Evolutionary conservation across 1,140 invertebrate genomes (phyloP).

Genomic region (Mamestra configurata): DNA sequence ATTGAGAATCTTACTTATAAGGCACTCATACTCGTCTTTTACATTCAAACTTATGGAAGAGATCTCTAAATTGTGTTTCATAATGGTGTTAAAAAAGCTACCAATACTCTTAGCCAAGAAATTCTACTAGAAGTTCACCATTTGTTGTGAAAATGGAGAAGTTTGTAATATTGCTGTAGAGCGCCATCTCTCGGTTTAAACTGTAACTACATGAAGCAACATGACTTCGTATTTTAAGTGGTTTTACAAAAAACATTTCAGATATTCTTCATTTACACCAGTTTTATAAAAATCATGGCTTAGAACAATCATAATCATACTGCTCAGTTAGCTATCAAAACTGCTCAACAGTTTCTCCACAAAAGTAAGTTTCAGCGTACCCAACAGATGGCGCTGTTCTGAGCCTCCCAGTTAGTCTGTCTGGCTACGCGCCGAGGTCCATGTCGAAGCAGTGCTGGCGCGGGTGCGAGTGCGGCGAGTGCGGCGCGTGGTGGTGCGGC

Average conservation of each 20-base stretch:
- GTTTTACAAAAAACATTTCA: too few species aligned
- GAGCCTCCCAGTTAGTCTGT: too few species aligned
- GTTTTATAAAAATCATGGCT: too few species aligned
- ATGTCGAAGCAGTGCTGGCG: conserved; percentile 79
- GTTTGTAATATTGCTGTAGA: background rate
- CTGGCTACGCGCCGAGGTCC: conserved; percentile 76
- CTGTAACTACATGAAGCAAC: background rate
- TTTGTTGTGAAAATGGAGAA: background rate
- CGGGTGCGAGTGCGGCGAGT: conserved; percentile 73
- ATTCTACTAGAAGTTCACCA: conserved; percentile 33
- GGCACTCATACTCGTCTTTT: conserved; percentile 40
- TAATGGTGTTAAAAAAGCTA: conserved; percentile 16
- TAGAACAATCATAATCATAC: too few species aligned
- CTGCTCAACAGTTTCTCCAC: too few species aligned
- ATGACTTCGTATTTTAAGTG: background rate
- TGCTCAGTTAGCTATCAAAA: too few species aligned
- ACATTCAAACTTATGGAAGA: conserved; percentile 39
- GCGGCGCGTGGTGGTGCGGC: conserved; percentile 75
- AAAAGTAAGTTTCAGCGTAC: too few species aligned
- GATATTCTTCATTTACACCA: background rate
- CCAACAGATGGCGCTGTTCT: too few species aligned
- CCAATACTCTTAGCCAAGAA: conserved; percentile 43
- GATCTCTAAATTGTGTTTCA: conserved; percentile 38
- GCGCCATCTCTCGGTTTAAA: background rate
- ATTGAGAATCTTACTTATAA: conserved; percentile 26